Evolutionary conservation across 2,888 invertebrate genomes (phyloP), one percentile per base, ranked within the genome.

Genomic region (Chrysina gloriosa): DNA sequence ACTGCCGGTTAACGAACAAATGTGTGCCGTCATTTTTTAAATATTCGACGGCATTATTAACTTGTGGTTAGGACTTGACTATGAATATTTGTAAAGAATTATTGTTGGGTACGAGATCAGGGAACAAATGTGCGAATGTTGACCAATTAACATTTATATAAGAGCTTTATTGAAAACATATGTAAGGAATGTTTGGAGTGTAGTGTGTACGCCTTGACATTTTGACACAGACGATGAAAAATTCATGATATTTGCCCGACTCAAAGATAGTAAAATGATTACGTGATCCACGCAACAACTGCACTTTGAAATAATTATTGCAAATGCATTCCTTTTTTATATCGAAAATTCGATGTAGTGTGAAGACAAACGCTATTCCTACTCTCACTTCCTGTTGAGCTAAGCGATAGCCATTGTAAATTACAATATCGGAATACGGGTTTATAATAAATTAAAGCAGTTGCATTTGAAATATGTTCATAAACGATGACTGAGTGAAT

Each of bases 91-190:
- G 42, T 25, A 39, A 58, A 58, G 25, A 39, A 39, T 14, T 39
- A 39, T 25, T 36, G 58, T 14, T 52, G 6, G 31, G 7, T 47
- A 19, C 21, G 34, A 19, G 9, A 34, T 34, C 54, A 54, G 54
- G 54, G 27, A 54, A 31, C 54, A 54, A 54, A 54, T 54, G 19
- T 39, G 58, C 58, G 42, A 58, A 58, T 23, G 39, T 39, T 39
- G 58, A 14, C 58, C 58, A 58, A 39, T 58, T 58, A 58, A 58
- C 58, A 58, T 58, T 58, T 58, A 58, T 39, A 39, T 23, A 39
- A 21, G 39, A 42, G 39, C 25, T 58, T 25, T 39, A 58, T 58
- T 39, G 25, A 58, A 58, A 58, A 58, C 58, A 58, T 39, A 7
- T 36, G 58, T 25, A 25, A 3, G 39, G 58, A 58, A 58, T 58